These are phyloP conservation scores for Vulpes lagopus DNA, from an alignment of 2,113 vertebrate genomes.

Conservation along the genomic window DNA sequence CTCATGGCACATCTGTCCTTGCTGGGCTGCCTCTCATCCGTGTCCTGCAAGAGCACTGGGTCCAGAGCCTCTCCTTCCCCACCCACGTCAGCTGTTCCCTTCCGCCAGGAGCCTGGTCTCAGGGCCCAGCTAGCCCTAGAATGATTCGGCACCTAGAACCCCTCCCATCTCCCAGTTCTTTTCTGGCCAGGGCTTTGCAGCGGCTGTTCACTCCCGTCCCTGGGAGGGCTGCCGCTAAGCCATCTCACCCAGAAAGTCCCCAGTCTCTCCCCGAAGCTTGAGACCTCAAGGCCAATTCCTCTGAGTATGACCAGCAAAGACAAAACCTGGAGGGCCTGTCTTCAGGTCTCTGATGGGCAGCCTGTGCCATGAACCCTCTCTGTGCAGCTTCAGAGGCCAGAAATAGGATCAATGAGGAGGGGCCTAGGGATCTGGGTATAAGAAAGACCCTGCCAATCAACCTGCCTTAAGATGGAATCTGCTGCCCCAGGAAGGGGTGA, in stretches of 20 bases:
- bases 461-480: not conserved
- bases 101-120: not conserved
- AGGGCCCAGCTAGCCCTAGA: not conserved
- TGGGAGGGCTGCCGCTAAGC: not conserved
- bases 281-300: not conserved
- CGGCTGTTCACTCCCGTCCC: not conserved
- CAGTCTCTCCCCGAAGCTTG: not conserved
- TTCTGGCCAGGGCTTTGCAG: not conserved
- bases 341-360: not conserved
- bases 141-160: not conserved
- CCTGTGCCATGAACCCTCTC: not conserved
- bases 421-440: not conserved
- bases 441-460: not conserved
- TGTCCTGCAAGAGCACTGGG: not conserved
- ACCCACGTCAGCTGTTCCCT: not conserved
- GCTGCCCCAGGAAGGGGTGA: not conserved
- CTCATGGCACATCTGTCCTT: fast-evolving
- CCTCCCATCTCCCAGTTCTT: not conserved
- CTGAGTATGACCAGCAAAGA: not conserved
- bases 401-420: not conserved
- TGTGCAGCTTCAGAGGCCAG: not conserved
- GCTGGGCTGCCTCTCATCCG: fast-evolving
- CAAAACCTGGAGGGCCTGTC: not conserved
- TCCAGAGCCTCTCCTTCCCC: fast-evolving
- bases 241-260: not conserved